Percentiles rank a stretch among this genome's conserved stretches.
phyloP scores from a whole-genome alignment of 1,140 invertebrate genomes.

The Drosophila aff. region DNA sequence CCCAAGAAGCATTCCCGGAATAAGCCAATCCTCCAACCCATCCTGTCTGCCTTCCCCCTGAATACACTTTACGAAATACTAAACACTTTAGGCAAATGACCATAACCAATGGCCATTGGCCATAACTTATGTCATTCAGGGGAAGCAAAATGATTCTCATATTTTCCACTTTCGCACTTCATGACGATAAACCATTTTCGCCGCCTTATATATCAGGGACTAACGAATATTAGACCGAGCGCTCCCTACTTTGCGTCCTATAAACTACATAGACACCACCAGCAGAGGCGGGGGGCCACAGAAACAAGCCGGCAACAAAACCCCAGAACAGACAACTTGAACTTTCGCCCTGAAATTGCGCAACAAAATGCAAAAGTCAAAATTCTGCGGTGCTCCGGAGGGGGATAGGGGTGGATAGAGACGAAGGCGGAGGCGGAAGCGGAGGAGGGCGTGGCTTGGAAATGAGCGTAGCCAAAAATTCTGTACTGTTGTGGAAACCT shows the following conservation, averaged over 20 bases:
- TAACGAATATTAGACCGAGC: slow-evolving; percentile 66
- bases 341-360: slow-evolving; percentile 78
- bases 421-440: background rate
- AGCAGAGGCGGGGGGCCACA: slow-evolving; percentile 4
- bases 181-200: slow-evolving; percentile 80
- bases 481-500: slow-evolving; percentile 72
- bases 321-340: slow-evolving; percentile 68
- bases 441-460: slow-evolving; percentile 58
- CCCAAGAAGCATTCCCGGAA: background rate
- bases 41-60: too few species aligned
- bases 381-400: slow-evolving; percentile 47
- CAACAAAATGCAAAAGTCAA: slow-evolving; percentile 83
- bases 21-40: slow-evolving; percentile 8
- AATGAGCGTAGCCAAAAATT: slow-evolving; percentile 81
- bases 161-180: slow-evolving; percentile 82
- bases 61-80: slow-evolving; percentile 19
- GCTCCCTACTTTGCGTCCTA: slow-evolving; percentile 9
- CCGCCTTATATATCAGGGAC: slow-evolving; percentile 47
- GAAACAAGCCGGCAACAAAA: slow-evolving; percentile 43
- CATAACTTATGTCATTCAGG: slow-evolving; percentile 56
- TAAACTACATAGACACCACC: slow-evolving; percentile 18
- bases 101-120: slow-evolving; percentile 55
- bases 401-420: background rate
- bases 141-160: slow-evolving; percentile 65
- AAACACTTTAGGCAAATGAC: slow-evolving; percentile 57